These are phyloP conservation scores for Lycocerus yunnanus DNA, from an alignment of 2,888 invertebrate genomes.

Conservation along the genomic window DNA sequence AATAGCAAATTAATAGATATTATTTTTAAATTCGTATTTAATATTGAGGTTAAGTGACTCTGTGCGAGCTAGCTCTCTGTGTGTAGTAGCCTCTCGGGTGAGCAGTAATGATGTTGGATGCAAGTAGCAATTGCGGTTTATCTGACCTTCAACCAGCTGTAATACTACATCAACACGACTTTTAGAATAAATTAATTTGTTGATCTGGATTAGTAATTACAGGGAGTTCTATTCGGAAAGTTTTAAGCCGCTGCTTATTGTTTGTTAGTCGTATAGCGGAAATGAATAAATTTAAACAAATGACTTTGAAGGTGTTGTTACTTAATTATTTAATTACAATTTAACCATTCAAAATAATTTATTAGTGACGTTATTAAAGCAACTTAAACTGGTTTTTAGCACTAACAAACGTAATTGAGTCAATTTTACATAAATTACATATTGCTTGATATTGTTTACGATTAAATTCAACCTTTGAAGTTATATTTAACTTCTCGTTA, in stretches of 20 bases:
- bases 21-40: neutral
- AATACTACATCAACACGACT: neutral
- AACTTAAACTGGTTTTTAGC: neutral
- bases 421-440: neutral
- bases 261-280: neutral
- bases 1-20: too few relatives aligned
- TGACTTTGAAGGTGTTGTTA: neutral
- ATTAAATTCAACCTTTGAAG: neutral
- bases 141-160: neutral
- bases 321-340: neutral
- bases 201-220: too few relatives aligned
- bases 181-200: too few relatives aligned
- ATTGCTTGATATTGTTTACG: neutral
- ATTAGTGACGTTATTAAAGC: neutral
- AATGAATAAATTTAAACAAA: neutral
- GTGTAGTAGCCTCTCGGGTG: too few relatives aligned
- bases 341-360: neutral
- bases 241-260: neutral
- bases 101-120: neutral
- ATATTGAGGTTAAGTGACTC: neutral
- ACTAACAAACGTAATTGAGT: neutral
- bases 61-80: too few relatives aligned
- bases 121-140: neutral
- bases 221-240: neutral
- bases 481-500: neutral